Evolutionary conservation across 2,888 invertebrate genomes (phyloP), one percentile per base, ranked within the genome.

Genomic region (Helicoverpa assulta): DNA sequence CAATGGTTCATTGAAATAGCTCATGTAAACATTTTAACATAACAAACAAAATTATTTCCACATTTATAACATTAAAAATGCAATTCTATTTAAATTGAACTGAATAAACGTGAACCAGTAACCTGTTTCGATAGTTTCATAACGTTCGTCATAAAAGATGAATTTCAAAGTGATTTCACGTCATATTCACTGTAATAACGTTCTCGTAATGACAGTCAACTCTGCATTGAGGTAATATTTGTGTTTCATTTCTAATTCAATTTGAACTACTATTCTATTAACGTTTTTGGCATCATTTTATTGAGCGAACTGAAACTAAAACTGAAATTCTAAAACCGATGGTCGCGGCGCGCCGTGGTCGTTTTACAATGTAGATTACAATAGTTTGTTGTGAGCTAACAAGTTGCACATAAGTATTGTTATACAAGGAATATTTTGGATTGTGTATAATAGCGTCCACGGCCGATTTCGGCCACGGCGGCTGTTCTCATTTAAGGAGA

Each of bases 241-340:
- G 57, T 50, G 18, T 65, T 65, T n/a, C 58, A 66, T 73, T 68
- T 65, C n/a, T 33, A 55, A 73, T 73, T 65, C 43, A 43, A 73
- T 71, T 71, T 65, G 52, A 50, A 18, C 29, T 33, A 52, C 10
- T 54, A 37, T 50, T 58, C 40, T 40, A 50, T 73, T 50, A 33
- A 16, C 43, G 26, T 14, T 37, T 19, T 54, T n/a, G 2, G 19
- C 50, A 60, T 69, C n/a, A 37, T 40, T 70, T 54, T 7, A n/a
- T 19, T 50, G 37, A 6, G 6, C n/a, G 47, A 47, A 16, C n/a
- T n/a, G 5, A 47, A 5, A 1, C 47, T 10, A 4, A n/a, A 47
- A 1, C 12, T 47, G 47, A 47, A 47, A 47, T 12, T 40, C 12
- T 40, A 12, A 40, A 14, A 40, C 12, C 40, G 40, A 14, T 14